Base-by-base conservation (phyloP, 1,140 invertebrate species). In the Rhizoglyphus robini region DNA sequence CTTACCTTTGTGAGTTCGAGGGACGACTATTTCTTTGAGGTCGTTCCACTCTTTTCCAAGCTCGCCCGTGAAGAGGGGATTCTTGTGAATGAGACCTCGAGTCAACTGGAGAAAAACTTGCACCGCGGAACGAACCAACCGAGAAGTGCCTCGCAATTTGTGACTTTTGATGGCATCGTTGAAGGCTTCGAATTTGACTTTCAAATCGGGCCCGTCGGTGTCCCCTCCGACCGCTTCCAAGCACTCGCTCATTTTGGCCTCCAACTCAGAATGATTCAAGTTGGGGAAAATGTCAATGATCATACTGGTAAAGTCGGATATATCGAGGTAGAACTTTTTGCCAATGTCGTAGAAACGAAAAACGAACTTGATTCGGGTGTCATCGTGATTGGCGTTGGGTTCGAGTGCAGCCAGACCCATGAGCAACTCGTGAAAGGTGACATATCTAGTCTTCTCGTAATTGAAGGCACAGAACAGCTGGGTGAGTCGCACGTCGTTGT, bases 71-170 rank as follows among this genome's bases (percentile, higher is more conserved):
- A 38, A 13, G 8, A 23, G 51, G 15, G 13, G 15, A 51, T 11
- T 63, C 11, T 23, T 15, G 18, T 11, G 30, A 36, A 32, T 54
- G 8, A 36, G 27, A 25, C 32, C 61, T 30, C 46, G 36, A 4
- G 61, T 36, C 34, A 63, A 25, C 32, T 63, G 61, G 1, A 18
- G 20, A 18, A 72, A 65, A 4, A 68, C 46, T 20, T 65, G 47
- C 41, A 51, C 32, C 18, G 49, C 49, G n/a, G 71, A 69, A 23
- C 81, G 71, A 63, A 81, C 75, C 18, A 82, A 70, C 34, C 75
- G 71, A 3, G 80, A 82, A 4, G 81, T 82, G 1, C 81, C 81
- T 49, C 81, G 71, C 70, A 82, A 81, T 66, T 79, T 79, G 13
- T 81, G 71, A 57, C 79, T 77, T 3, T 80, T 80, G 4, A 82